phyloP scores from a whole-genome alignment of 2,797 vertebrate genomes.

The Valencia hispanica region DNA sequence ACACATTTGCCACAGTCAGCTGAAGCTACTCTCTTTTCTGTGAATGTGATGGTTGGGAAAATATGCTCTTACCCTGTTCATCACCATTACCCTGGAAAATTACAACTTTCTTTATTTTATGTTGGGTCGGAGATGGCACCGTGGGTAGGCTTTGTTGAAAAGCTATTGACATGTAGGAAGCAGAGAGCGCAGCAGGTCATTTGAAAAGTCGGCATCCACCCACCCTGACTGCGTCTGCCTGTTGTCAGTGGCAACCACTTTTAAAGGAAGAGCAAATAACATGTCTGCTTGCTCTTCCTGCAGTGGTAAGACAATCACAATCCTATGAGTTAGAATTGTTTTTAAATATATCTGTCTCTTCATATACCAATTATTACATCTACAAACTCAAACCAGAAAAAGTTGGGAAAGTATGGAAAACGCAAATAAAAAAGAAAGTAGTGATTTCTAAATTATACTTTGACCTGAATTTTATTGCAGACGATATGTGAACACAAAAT shows the following conservation, averaged over 20 bases:
- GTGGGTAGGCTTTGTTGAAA: slow-evolving; percentile 11
- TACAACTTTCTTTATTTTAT: background rate
- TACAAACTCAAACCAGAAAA: too few relatives aligned
- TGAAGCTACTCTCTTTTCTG: background rate
- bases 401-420: too few relatives aligned
- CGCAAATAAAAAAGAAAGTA: too few relatives aligned
- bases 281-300: slow-evolving; percentile 9
- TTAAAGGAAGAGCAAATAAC: slow-evolving; percentile 1
- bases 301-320: background rate
- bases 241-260: slow-evolving; percentile 29
- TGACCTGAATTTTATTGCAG: too few relatives aligned
- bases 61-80: slow-evolving; percentile 3
- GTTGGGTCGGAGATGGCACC: background rate
- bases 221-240: background rate
- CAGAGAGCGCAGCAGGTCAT: background rate
- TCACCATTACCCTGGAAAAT: slow-evolving; percentile 13
- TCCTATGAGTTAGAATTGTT: background rate
- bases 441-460: too few relatives aligned
- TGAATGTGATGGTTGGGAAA: slow-evolving; percentile 9
- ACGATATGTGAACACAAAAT: too few relatives aligned
- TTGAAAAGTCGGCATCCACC: slow-evolving; percentile 20
- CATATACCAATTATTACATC: background rate
- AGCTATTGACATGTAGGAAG: slow-evolving; percentile 25
- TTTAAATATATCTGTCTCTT: background rate
- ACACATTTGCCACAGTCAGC: background rate